Percentiles rank a stretch among this genome's conserved stretches.
These are phyloP conservation scores for Protaetia brevitarsis DNA, from an alignment of 1,140 invertebrate species.

Conservation along the genomic window DNA sequence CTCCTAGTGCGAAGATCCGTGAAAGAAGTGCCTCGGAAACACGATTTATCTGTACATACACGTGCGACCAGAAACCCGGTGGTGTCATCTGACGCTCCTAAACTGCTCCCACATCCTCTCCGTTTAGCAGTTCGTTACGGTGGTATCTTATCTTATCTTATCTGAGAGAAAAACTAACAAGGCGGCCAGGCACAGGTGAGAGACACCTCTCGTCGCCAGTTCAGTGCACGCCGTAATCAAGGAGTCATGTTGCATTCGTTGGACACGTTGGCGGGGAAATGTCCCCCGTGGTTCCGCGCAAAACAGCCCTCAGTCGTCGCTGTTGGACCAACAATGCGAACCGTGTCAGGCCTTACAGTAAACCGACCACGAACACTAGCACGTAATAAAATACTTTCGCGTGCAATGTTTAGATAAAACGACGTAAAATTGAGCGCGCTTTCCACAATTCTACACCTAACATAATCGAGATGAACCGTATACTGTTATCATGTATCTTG, in stretches of 20 bases:
- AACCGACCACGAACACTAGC: constrained; percentile 37
- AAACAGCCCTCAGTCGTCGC: constrained; percentile 39
- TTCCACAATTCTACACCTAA: too few relatives aligned
- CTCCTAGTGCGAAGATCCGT: not conserved
- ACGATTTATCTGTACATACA: not conserved
- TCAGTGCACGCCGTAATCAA: constrained; percentile 32
- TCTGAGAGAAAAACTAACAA: not conserved
- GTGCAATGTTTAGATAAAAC: too few relatives aligned
- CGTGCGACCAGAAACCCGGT: constrained; percentile 6
- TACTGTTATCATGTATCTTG: too few relatives aligned
- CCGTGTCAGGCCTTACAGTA: constrained; percentile 57
- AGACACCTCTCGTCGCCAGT: constrained; percentile 36
- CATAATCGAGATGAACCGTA: too few relatives aligned
- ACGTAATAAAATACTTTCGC: too few relatives aligned
- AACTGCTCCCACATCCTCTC: constrained; percentile 9
- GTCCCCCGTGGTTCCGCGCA: constrained; percentile 59
- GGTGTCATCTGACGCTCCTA: not conserved
- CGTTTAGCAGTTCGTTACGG: too few relatives aligned
- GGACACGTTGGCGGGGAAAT: constrained; percentile 75
- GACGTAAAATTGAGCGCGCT: too few relatives aligned
- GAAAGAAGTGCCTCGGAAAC: not conserved
- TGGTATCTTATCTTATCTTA: constrained; percentile 8
- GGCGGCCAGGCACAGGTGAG: constrained; percentile 35
- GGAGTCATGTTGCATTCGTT: constrained; percentile 70
- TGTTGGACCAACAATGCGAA: constrained; percentile 59